Evolutionary conservation across 2,797 vertebrate genomes (phyloP).

Genomic region (Brachyrhaphis roseni): DNA sequence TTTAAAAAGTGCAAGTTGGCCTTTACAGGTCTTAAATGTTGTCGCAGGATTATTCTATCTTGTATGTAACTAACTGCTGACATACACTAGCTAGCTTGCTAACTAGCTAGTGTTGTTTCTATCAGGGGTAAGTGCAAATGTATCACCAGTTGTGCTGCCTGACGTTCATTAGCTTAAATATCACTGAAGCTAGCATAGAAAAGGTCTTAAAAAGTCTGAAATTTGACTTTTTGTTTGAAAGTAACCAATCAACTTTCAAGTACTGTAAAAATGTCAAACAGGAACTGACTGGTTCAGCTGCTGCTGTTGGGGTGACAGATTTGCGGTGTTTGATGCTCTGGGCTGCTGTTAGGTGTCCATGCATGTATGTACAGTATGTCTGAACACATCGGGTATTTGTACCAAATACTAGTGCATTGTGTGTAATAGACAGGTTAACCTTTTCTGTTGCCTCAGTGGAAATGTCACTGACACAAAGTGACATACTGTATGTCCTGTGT

Average conservation of each 20-base stretch:
- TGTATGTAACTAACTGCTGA: too few species aligned
- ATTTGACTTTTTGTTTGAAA: slow-evolving; percentile 23
- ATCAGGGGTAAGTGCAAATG: too few species aligned
- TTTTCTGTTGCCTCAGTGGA: slow-evolving; percentile 55
- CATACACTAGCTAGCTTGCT: too few species aligned
- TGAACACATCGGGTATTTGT: slow-evolving; percentile 12
- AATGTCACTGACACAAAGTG: slow-evolving; percentile 59
- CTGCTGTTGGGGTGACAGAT: slow-evolving; percentile 39
- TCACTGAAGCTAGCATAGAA: too few species aligned
- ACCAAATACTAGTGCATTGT: slow-evolving; percentile 22
- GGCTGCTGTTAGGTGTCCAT: slow-evolving; percentile 34
- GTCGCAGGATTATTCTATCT: too few species aligned
- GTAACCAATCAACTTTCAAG: slow-evolving; percentile 42
- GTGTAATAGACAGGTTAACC: slow-evolving; percentile 32
- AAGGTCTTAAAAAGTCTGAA: slow-evolving; percentile 3
- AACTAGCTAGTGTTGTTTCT: too few species aligned
- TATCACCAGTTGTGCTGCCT: too few species aligned
- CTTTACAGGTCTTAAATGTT: too few species aligned
- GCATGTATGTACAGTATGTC: slow-evolving; percentile 18
- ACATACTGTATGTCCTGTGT: slow-evolving; percentile 30
- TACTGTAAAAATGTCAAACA: slow-evolving; percentile 6
- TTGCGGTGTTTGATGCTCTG: slow-evolving; percentile 36
- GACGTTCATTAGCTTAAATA: too few species aligned
- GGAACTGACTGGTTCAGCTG: slow-evolving; percentile 35
- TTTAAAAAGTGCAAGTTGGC: too few species aligned